Base-by-base conservation (phyloP, 2,888 invertebrate genomes). In the Erebia palarica region DNA sequence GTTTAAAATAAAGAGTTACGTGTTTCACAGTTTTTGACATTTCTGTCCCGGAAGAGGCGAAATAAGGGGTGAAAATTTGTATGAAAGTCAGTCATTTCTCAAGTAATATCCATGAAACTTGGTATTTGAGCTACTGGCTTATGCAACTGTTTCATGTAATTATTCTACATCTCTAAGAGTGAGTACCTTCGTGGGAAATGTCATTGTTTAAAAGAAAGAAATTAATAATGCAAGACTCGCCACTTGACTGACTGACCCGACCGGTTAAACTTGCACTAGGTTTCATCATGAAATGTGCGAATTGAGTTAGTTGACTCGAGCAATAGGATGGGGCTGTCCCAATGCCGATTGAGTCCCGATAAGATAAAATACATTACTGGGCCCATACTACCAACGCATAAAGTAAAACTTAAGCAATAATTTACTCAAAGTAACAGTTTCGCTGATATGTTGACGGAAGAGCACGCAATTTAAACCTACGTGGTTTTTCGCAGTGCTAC, bases 291-390 rank as follows among this genome's bases (percentile, higher is more conserved):
- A 74, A 63, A 73, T 59, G 68, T 10, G 59, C 58, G 65, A 65
- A 64, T 67, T 13, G 51, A 14, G 27, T 70, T 60, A 76, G 76
- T 75, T 60, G 16, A 57, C 58, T 65, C 53, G 55, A 65, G 70
- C 69, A 68, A 59, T 21, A 79, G 73, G 81, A 91, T 91, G 89
- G 90, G 90, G 72, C 78, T 89, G 69, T 79, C 85, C 42, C 80
- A 90, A 73, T 78, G 87, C 14, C 80, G 84, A 80, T 90, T 91
- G 71, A 89, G 91, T 86, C 42, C 53, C 10, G 61, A n/a, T 65
- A 7, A 55, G 7, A 14, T 57, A 57, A 18, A 57, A 8, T 16
- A 2, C 18, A 49, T 51, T 51, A 16, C 9, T 10, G 21, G 21
- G 3, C 21, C 21, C 21, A 21, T 21, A 21, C 21, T 21, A 21